Conservation (phyloP, 1,140 invertebrate species). For the Pogonus chalceus region DNA sequence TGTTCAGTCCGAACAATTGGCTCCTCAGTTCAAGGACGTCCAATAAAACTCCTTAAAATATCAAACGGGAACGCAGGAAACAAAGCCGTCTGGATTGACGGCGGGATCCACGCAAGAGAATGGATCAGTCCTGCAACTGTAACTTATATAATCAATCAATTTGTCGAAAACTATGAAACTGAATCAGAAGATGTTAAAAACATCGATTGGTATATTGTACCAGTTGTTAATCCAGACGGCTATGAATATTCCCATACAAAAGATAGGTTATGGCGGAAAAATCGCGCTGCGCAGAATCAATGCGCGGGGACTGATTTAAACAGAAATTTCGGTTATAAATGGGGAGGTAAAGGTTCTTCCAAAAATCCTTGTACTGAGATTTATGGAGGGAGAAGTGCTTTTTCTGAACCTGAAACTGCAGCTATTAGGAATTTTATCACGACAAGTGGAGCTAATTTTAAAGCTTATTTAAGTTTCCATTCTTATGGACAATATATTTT, state of each 20-base stretch:
- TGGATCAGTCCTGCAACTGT: constrained; percentile 85
- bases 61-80: constrained; percentile 50
- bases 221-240: constrained; percentile 78
- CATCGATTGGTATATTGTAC: constrained; percentile 76
- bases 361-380: constrained; percentile 82
- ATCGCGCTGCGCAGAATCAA: constrained; percentile 45
- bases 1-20: constrained; percentile 63
- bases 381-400: constrained; percentile 76
- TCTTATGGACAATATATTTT: constrained; percentile 83
- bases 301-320: constrained; percentile 74
- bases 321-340: constrained; percentile 71
- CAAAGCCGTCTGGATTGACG: constrained; percentile 53
- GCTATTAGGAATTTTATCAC: constrained; percentile 53
- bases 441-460: constrained; percentile 39
- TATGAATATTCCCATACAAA: constrained; percentile 68
- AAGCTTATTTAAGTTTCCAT: constrained; percentile 74
- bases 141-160: constrained; percentile 69
- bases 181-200: constrained; percentile 52
- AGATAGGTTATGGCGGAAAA: constrained; percentile 78
- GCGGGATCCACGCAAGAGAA: constrained; percentile 82
- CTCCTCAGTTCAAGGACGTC: constrained; percentile 60
- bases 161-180: constrained; percentile 60
- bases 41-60: constrained; percentile 60
- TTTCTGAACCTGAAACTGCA: constrained; percentile 86
- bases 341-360: constrained; percentile 73